These are phyloP conservation scores for Hucho hucho DNA, from an alignment of 2,113 vertebrate genomes.

Conservation along the genomic window DNA sequence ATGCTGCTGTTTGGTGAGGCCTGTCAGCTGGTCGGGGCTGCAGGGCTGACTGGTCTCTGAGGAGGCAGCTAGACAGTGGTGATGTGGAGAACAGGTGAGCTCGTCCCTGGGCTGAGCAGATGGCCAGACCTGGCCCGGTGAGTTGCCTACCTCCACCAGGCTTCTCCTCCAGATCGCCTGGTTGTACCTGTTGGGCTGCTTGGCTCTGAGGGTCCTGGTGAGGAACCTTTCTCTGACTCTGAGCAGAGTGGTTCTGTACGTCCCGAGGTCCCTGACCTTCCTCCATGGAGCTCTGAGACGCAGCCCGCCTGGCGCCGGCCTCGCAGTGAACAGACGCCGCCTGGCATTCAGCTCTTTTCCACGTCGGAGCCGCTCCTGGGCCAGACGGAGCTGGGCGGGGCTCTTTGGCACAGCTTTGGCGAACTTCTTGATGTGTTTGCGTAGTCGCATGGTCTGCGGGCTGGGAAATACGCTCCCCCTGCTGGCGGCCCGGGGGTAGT, in stretches of 20 bases:
- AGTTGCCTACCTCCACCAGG: not conserved
- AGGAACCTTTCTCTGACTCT: slow-evolving; percentile 65
- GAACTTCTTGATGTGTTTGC: slow-evolving; percentile 96
- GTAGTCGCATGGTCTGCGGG: slow-evolving; percentile 81
- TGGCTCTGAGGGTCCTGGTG: slow-evolving; percentile 46
- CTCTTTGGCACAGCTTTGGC: slow-evolving; percentile 88
- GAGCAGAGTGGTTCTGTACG: slow-evolving; percentile 53
- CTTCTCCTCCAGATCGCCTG: slow-evolving; percentile 12
- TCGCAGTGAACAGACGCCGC: slow-evolving; percentile 69
- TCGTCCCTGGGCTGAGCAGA: slow-evolving; percentile 34
- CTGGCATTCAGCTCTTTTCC: slow-evolving; percentile 70
- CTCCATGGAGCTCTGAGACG: slow-evolving; percentile 12
- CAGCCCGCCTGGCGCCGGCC: not conserved
- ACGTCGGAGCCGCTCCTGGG: slow-evolving; percentile 72
- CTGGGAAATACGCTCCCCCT: slow-evolving; percentile 76
- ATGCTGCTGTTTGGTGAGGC: slow-evolving; percentile 68
- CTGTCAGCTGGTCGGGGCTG: slow-evolving; percentile 41
- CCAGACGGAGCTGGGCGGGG: slow-evolving; percentile 77
- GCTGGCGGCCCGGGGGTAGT: slow-evolving; percentile 75
- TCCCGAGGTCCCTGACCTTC: slow-evolving; percentile 28
- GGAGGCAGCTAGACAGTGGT: slow-evolving; percentile 15
- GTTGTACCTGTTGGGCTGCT: slow-evolving; percentile 28
- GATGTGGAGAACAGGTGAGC: slow-evolving; percentile 22
- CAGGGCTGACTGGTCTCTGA: slow-evolving; percentile 30
- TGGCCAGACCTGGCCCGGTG: slow-evolving; percentile 16